phyloP scores from a whole-genome alignment of 2,113 vertebrate species.

The Odontophorus gujanensis region DNA sequence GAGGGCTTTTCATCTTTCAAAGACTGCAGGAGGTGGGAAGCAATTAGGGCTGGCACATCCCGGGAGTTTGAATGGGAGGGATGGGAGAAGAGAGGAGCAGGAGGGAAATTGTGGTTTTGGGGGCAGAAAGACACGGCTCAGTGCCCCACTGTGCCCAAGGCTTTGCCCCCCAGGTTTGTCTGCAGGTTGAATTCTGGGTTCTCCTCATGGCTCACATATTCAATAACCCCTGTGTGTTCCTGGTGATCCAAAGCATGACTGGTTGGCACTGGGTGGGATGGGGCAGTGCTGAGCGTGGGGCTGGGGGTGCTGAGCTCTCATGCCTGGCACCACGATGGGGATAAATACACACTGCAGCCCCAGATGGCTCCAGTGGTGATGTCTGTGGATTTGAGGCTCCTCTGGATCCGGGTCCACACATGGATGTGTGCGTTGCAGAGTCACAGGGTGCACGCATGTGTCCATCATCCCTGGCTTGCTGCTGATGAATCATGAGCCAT shows the following conservation, averaged over 20 bases:
- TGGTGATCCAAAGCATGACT: neutral
- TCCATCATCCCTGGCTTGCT: neutral
- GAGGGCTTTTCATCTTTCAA: constrained; percentile 59
- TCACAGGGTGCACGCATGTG: neutral
- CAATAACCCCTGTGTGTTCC: neutral
- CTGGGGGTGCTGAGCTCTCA: neutral
- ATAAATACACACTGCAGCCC: neutral
- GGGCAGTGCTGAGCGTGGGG: neutral
- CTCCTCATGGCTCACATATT: accelerated
- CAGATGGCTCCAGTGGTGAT: accelerated
- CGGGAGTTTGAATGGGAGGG: neutral
- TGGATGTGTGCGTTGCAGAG: accelerated
- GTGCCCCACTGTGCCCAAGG: accelerated
- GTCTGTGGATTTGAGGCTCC: neutral
- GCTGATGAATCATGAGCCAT: constrained; percentile 2
- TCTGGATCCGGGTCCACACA: accelerated
- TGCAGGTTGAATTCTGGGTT: neutral
- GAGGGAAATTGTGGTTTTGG: accelerated
- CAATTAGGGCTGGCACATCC: constrained; percentile 39
- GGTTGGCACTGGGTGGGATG: neutral
- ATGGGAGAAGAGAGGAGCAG: neutral
- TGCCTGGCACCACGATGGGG: accelerated
- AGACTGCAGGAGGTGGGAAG: constrained; percentile 38
- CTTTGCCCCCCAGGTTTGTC: neutral
- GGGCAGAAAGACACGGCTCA: accelerated